phyloP scores from a whole-genome alignment of 2,113 vertebrate genomes.

The Polyodon spathula region DNA sequence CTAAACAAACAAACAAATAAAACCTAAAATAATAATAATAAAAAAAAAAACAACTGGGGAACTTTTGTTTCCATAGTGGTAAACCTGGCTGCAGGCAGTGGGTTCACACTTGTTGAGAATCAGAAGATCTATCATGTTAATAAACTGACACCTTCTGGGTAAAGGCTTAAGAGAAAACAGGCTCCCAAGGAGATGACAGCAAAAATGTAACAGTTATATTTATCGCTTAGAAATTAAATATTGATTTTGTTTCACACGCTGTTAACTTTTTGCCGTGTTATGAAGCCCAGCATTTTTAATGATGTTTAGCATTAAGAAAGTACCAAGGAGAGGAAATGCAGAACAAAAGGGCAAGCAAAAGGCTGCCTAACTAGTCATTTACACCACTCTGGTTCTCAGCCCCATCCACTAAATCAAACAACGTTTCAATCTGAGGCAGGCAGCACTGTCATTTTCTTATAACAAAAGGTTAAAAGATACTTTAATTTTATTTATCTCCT shows the following conservation, averaged over 20 bases:
- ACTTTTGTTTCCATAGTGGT: too few relatives aligned
- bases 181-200: constrained; percentile 3
- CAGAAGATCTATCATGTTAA: constrained; percentile 5
- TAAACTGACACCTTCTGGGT: constrained; percentile 7
- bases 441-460: too few relatives aligned
- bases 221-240: constrained; percentile 11
- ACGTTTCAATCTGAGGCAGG: too few relatives aligned
- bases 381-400: not conserved
- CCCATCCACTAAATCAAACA: too few relatives aligned
- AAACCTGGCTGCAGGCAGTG: constrained; percentile 2
- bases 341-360: not conserved
- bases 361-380: not conserved
- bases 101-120: not conserved
- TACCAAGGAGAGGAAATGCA: not conserved
- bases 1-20: too few relatives aligned
- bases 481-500: too few relatives aligned
- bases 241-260: constrained; percentile 1
- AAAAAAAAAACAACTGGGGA: too few relatives aligned
- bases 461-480: too few relatives aligned
- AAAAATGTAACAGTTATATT: constrained; percentile 7
- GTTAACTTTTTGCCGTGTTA: constrained; percentile 8
- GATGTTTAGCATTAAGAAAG: constrained; percentile 4
- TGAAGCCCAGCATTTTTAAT: constrained; percentile 10
- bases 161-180: not conserved
- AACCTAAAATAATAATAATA: too few relatives aligned